Conservation (phyloP, 2,113 vertebrate species). For the Dicentrarchus labrax region DNA sequence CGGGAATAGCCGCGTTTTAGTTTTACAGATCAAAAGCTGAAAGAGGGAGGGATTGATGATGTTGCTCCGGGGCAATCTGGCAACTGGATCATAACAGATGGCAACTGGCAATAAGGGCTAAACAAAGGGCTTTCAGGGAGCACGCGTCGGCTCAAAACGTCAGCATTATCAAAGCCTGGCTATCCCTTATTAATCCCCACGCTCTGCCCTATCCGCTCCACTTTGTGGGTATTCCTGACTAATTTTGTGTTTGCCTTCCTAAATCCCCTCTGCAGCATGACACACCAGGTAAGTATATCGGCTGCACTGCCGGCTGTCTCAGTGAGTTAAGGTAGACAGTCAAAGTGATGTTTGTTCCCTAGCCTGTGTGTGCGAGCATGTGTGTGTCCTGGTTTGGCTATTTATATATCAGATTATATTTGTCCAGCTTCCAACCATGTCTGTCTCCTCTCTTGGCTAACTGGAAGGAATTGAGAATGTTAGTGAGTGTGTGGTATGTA, state of each 20-base stretch:
- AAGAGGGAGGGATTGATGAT: slow-evolving; percentile 55
- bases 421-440: slow-evolving; percentile 51
- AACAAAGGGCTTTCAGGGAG: slow-evolving; percentile 73
- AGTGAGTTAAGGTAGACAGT: slow-evolving; percentile 30
- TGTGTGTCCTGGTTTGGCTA: slow-evolving; percentile 43
- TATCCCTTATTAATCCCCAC: slow-evolving; percentile 63
- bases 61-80: slow-evolving; percentile 62
- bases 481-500: neutral
- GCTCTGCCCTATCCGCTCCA: slow-evolving; percentile 15
- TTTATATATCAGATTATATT: slow-evolving; percentile 58
- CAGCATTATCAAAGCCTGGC: slow-evolving; percentile 64
- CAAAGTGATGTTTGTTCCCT: slow-evolving; percentile 29
- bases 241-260: slow-evolving; percentile 34
- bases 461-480: slow-evolving; percentile 7
- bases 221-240: slow-evolving; percentile 41
- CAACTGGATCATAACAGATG: slow-evolving; percentile 74
- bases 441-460: slow-evolving; percentile 43
- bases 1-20: slow-evolving; percentile 50
- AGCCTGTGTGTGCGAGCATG: slow-evolving; percentile 10
- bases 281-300: slow-evolving; percentile 45
- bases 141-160: slow-evolving; percentile 54
- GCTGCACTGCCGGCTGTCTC: slow-evolving; percentile 19
- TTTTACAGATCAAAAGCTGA: slow-evolving; percentile 65
- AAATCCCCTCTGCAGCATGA: slow-evolving; percentile 28
- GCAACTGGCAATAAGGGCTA: slow-evolving; percentile 62